phyloP scores from a whole-genome alignment of 2,797 vertebrate genomes.

The Coregonus suidteri region DNA sequence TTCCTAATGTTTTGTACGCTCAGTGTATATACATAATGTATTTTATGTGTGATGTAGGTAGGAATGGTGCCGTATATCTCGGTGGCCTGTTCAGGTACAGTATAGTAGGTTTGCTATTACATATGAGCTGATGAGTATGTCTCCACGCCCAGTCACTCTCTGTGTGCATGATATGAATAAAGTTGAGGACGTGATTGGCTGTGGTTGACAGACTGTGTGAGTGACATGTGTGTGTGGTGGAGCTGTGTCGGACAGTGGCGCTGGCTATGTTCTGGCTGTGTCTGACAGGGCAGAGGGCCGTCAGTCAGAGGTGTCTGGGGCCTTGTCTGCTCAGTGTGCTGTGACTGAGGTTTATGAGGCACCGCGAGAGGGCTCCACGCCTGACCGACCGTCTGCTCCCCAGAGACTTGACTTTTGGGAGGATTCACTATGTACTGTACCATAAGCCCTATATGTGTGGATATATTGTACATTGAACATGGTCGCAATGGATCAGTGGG shows the following conservation, averaged over 20 bases:
- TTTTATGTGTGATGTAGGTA: not conserved
- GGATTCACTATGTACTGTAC: not conserved
- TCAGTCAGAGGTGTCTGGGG: not conserved
- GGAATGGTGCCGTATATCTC: not conserved
- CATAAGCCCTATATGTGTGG: not conserved
- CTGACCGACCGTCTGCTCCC: not conserved
- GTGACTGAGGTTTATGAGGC: not conserved
- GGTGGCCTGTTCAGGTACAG: not conserved
- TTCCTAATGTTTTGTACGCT: too few species aligned
- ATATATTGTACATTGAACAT: not conserved
- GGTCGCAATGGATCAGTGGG: not conserved
- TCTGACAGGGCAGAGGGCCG: not conserved
- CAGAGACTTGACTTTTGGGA: not conserved
- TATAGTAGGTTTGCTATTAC: not conserved
- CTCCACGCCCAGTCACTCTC: not conserved
- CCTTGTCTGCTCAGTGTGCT: conserved; percentile 7
- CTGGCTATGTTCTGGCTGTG: not conserved
- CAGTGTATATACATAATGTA: too few species aligned
- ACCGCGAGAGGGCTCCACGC: not conserved
- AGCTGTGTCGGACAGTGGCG: not conserved
- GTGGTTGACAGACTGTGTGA: not conserved
- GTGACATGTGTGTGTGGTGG: not conserved
- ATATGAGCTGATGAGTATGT: not conserved
- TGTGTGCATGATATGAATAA: not conserved
- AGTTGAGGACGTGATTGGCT: conserved; percentile 9